These are phyloP conservation scores for Chesias legatella DNA, from an alignment of 2,888 invertebrate genomes.

Conservation along the genomic window DNA sequence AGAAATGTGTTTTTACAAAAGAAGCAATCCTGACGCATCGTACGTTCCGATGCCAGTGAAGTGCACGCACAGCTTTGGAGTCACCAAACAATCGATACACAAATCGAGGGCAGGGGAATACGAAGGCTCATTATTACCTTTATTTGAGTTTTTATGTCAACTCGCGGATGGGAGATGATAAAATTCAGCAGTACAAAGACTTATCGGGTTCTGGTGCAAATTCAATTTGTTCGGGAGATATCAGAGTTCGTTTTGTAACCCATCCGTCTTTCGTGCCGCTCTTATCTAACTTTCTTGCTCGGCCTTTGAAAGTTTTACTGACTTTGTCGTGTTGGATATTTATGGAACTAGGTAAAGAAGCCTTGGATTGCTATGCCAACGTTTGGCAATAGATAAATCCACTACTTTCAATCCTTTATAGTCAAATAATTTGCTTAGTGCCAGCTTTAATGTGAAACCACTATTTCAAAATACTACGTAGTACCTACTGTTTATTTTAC, in stretches of 20 bases:
- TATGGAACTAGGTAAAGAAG: slow-evolving; percentile 6
- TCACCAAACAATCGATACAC: slow-evolving; percentile 33
- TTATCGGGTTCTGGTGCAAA: slow-evolving; percentile 37
- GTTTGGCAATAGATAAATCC: too few relatives aligned
- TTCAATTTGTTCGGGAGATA: slow-evolving; percentile 35
- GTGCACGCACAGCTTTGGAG: not conserved
- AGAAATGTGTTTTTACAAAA: too few relatives aligned
- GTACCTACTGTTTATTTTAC: too few relatives aligned
- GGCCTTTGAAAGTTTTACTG: slow-evolving; percentile 23
- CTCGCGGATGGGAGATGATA: slow-evolving; percentile 32
- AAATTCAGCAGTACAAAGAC: slow-evolving; percentile 40
- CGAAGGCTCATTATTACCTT: slow-evolving; percentile 30
- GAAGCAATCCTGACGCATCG: too few relatives aligned
- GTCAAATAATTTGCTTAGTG: too few relatives aligned
- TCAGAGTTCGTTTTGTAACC: slow-evolving; percentile 23
- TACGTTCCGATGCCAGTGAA: too few relatives aligned
- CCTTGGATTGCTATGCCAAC: not conserved
- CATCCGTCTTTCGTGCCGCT: slow-evolving; percentile 28
- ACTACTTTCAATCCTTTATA: too few relatives aligned
- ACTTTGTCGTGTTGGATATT: slow-evolving; percentile 13
- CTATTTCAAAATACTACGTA: too few relatives aligned
- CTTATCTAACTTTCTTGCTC: slow-evolving; percentile 23
- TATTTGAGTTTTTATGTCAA: slow-evolving; percentile 38
- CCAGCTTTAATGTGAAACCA: too few relatives aligned
- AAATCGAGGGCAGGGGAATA: slow-evolving; percentile 26